These are phyloP conservation scores for Ommatoiulus sabulosus DNA, from an alignment of 2,888 invertebrate species.

Conservation along the genomic window DNA sequence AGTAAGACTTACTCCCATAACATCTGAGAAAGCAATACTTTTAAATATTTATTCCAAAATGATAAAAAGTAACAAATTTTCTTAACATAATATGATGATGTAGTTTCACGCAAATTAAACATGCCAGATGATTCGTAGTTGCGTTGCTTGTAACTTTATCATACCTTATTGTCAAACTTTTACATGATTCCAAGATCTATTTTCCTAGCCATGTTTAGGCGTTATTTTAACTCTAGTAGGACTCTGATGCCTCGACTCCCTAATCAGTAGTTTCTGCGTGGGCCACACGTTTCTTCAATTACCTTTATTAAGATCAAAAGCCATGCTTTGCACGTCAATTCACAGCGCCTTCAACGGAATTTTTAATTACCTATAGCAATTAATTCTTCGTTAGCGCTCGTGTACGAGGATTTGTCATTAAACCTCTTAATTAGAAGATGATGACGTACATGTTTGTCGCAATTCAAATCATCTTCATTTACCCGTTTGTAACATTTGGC, in stretches of 20 bases:
- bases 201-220: no score
- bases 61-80: no score
- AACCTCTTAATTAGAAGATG: background rate
- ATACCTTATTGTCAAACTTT: no score
- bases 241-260: background rate
- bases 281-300: background rate
- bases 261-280: background rate
- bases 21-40: no score
- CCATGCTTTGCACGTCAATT: background rate
- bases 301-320: background rate
- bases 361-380: background rate
- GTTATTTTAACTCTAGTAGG: no score
- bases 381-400: background rate
- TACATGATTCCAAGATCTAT: no score
- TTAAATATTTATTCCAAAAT: no score
- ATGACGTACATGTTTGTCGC: background rate
- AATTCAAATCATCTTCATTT: background rate
- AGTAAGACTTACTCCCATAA: no score
- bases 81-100: no score
- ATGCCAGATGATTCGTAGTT: no score
- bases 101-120: no score
- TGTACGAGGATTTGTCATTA: background rate
- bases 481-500: background rate
- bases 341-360: background rate
- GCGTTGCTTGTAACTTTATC: no score